These are phyloP conservation scores for Todiramphus chloris DNA, from an alignment of 2,113 vertebrate genomes.

Conservation along the genomic window DNA sequence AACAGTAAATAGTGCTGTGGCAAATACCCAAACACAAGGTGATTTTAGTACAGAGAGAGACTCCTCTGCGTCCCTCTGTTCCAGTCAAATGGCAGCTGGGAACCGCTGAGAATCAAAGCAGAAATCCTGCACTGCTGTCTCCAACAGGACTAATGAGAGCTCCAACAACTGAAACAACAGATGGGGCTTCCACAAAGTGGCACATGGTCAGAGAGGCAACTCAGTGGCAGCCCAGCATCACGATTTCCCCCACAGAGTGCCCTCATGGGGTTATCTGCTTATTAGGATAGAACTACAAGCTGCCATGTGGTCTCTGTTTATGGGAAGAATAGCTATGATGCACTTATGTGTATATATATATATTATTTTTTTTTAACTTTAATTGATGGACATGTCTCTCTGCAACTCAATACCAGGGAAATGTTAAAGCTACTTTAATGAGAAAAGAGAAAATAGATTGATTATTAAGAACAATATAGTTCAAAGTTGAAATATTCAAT, in stretches of 20 bases:
- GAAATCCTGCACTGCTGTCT: not conserved
- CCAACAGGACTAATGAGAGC: not conserved
- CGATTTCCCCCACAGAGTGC: not conserved
- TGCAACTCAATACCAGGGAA: not conserved
- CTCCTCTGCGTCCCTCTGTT: not conserved
- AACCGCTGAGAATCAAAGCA: fast-evolving
- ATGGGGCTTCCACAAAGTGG: not conserved
- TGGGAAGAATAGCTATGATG: not conserved
- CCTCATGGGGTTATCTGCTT: not conserved
- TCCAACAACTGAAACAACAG: not conserved
- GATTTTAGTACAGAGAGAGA: not conserved
- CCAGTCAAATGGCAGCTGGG: fast-evolving
- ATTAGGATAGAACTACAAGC: not conserved
- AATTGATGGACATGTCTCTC: not conserved
- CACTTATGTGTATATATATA: too few species aligned
- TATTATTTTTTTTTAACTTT: not conserved
- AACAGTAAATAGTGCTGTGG: not conserved
- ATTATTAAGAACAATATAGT: not conserved
- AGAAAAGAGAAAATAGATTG: not conserved
- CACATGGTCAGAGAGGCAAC: not conserved
- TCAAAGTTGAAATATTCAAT: not conserved
- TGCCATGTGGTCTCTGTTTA: not conserved
- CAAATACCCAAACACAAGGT: not conserved
- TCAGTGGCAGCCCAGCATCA: not conserved
- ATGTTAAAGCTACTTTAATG: not conserved